A percentile compares a stretch with the other conserved stretches of the same genome.
These are phyloP conservation scores for Heteromurus nitidus DNA, from an alignment of 2,888 invertebrate genomes.

Conservation along the genomic window DNA sequence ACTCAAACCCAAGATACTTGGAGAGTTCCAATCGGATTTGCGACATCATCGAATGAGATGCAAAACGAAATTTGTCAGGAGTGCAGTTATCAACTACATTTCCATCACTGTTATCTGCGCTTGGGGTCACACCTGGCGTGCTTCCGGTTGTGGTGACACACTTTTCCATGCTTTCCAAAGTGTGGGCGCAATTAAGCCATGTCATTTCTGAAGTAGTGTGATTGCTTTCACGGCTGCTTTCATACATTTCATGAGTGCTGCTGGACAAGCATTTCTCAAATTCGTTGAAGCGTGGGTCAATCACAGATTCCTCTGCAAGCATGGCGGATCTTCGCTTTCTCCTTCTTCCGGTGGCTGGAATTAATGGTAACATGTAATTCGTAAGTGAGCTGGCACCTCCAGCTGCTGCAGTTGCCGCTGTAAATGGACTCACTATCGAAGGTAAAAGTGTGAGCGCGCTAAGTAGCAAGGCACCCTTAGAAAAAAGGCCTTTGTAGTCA, in stretches of 20 bases:
- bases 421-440: slow-evolving; percentile 56
- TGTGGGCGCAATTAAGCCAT: slow-evolving; percentile 45
- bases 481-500: slow-evolving; percentile 69
- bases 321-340: slow-evolving; percentile 24
- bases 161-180: slow-evolving; percentile 31
- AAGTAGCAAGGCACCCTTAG: slow-evolving; percentile 72
- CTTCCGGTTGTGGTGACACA: not conserved
- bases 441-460: slow-evolving; percentile 72
- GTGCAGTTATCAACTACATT: not conserved
- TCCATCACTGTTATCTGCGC: too few species aligned
- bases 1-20: slow-evolving; percentile 63
- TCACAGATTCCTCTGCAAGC: not conserved
- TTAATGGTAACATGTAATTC: slow-evolving; percentile 61
- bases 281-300: slow-evolving; percentile 24
- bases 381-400: slow-evolving; percentile 45
- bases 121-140: not conserved
- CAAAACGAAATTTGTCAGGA: slow-evolving; percentile 24
- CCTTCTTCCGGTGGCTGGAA: slow-evolving; percentile 41
- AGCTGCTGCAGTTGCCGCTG: slow-evolving; percentile 59
- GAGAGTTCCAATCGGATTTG: slow-evolving; percentile 63
- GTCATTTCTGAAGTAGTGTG: slow-evolving; percentile 11
- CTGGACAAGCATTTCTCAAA: slow-evolving; percentile 49
- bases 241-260: not conserved
- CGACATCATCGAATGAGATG: not conserved
- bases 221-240: not conserved